Percentiles rank a stretch among this genome's conserved stretches.
Conservation (phyloP, 2,113 vertebrate genomes). For the Trichechus manatus region DNA sequence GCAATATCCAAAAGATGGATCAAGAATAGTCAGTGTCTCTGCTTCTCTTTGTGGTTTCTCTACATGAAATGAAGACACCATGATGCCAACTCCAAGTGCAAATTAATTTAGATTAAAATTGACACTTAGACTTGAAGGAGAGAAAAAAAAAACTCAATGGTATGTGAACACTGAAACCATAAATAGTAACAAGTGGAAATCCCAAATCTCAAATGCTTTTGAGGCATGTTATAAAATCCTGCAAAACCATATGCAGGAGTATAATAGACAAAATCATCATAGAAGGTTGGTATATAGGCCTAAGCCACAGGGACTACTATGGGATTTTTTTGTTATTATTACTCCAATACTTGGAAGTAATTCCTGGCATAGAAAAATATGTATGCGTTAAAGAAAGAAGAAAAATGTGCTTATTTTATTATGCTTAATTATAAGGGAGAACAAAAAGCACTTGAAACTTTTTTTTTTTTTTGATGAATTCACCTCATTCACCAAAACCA, state of each 20-base stretch:
- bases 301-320: neutral
- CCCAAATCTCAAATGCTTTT: constrained; percentile 73
- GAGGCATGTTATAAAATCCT: constrained; percentile 73
- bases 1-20: neutral
- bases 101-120: constrained; percentile 80
- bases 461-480: constrained; percentile 59
- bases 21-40: neutral
- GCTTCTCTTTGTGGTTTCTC: constrained; percentile 59
- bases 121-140: constrained; percentile 67
- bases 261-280: constrained; percentile 67
- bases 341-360: constrained; percentile 45
- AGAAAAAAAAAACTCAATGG: constrained; percentile 56
- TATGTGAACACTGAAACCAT: constrained; percentile 67
- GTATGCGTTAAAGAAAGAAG: constrained; percentile 55
- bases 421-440: constrained; percentile 52
- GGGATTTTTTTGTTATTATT: constrained; percentile 50
- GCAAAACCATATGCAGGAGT: constrained; percentile 55
- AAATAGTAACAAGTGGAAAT: constrained; percentile 68
- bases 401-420: constrained; percentile 66
- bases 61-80: constrained; percentile 31
- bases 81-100: constrained; percentile 64
- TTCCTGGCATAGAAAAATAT: constrained; percentile 60
- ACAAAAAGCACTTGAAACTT: constrained; percentile 45
- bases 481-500: constrained; percentile 60
- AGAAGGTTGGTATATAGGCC: neutral